phyloP scores from a whole-genome alignment of 1,140 invertebrate species.

The Theocolax elegans region DNA sequence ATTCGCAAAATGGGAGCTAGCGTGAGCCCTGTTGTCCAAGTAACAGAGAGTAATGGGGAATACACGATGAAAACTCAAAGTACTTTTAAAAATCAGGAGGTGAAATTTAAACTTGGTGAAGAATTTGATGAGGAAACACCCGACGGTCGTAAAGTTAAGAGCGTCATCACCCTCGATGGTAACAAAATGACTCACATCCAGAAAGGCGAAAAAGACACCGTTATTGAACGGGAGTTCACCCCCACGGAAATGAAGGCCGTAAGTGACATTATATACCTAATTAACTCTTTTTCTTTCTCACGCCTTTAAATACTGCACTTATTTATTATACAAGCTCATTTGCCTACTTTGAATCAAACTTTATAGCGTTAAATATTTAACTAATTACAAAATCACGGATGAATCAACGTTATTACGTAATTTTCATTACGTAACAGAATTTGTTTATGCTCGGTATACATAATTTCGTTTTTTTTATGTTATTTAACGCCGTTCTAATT shows the following conservation, averaged over 20 bases:
- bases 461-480: no score
- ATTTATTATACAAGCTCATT: no score
- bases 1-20: constrained; percentile 79
- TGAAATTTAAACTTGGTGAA: constrained; percentile 83
- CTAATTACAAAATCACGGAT: no score
- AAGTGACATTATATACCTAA: no score
- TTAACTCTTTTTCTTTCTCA: no score
- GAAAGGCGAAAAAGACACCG: constrained; percentile 73
- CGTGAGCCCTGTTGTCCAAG: constrained; percentile 79
- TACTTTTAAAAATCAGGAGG: constrained; percentile 84
- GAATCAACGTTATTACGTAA: no score
- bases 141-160: constrained; percentile 86
- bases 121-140: constrained; percentile 89
- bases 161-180: constrained; percentile 73
- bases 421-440: no score
- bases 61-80: constrained; percentile 83
- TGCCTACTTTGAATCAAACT: no score
- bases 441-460: no score
- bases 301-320: background rate
- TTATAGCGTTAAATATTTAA: no score
- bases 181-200: constrained; percentile 79
- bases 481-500: no score
- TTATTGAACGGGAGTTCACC: constrained; percentile 74
- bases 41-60: constrained; percentile 75
- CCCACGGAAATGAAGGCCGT: constrained; percentile 79